Evolutionary conservation across 1,140 invertebrate genomes (phyloP).

Genomic region (Latrodectus geometricus): DNA sequence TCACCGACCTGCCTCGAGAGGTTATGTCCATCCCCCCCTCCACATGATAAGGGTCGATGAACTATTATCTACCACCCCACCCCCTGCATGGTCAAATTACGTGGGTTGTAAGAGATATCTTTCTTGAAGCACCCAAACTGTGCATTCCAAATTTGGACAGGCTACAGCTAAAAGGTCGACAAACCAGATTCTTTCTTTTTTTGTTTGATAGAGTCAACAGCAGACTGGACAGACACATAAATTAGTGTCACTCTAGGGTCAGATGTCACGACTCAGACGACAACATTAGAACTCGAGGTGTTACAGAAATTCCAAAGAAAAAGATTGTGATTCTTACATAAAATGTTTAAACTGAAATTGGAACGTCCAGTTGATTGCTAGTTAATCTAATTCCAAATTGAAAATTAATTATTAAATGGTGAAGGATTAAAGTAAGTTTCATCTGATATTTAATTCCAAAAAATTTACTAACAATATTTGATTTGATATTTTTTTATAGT

Average conservation of each 20-base stretch:
- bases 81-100: constrained; percentile 39
- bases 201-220: constrained; percentile 1
- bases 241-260: constrained; percentile 13
- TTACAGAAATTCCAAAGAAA: no score
- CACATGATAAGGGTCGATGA: constrained; percentile 34
- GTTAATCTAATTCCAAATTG: no score
- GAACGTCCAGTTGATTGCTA: no score
- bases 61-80: not conserved
- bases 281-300: no score
- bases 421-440: no score
- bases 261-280: constrained; percentile 12
- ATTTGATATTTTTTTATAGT: no score
- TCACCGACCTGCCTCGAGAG: constrained; percentile 20
- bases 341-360: no score
- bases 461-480: no score
- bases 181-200: constrained; percentile 43
- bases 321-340: no score
- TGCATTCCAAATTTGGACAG: constrained; percentile 36
- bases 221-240: constrained; percentile 41
- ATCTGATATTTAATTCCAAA: no score
- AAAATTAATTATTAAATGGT: no score
- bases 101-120: constrained; percentile 13
- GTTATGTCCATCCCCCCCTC: constrained; percentile 3
- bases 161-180: constrained; percentile 35
- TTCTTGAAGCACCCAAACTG: not conserved